These are phyloP conservation scores for Nannobrachium achirus DNA, from an alignment of 2,113 vertebrate genomes.

Conservation along the genomic window DNA sequence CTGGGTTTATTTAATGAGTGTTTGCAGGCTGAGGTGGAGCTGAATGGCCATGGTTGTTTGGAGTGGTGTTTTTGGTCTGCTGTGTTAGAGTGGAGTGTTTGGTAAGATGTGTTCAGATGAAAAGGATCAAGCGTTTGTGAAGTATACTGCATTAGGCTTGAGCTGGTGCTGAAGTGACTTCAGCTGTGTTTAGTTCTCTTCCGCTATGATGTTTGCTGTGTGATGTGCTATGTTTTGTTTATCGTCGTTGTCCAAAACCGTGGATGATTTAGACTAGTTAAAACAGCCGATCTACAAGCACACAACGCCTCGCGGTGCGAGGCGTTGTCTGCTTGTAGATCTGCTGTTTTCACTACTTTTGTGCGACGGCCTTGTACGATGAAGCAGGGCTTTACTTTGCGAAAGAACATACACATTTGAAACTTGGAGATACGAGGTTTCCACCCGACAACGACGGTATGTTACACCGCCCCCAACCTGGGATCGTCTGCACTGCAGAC, in stretches of 20 bases:
- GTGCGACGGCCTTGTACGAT: no score
- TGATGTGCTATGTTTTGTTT: not conserved
- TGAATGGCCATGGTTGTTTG: slow-evolving; percentile 8
- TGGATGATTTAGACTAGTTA: no score
- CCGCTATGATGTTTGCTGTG: not conserved
- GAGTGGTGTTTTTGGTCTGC: slow-evolving; percentile 17
- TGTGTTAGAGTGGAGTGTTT: slow-evolving; percentile 32
- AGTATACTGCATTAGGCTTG: not conserved
- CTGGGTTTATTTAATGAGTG: slow-evolving; percentile 1
- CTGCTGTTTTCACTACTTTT: no score
- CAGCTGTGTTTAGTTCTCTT: not conserved
- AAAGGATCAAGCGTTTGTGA: slow-evolving; percentile 1
- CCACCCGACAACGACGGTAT: no score
- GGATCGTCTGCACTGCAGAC: not conserved
- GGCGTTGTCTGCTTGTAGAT: no score
- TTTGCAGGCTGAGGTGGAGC: slow-evolving; percentile 3
- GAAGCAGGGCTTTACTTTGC: no score
- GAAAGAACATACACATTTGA: no score
- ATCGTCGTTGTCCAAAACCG: no score
- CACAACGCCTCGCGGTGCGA: no score
- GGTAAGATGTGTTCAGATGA: not conserved
- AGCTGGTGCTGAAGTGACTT: not conserved
- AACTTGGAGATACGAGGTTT: no score
- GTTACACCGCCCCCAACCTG: not conserved
- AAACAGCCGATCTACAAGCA: no score